Evolutionary conservation across 37 sponge, comb jelly and placozoan genomes (phyloP), one percentile per base, ranked within the genome.

Genomic region (Spongilla lacustris): DNA sequence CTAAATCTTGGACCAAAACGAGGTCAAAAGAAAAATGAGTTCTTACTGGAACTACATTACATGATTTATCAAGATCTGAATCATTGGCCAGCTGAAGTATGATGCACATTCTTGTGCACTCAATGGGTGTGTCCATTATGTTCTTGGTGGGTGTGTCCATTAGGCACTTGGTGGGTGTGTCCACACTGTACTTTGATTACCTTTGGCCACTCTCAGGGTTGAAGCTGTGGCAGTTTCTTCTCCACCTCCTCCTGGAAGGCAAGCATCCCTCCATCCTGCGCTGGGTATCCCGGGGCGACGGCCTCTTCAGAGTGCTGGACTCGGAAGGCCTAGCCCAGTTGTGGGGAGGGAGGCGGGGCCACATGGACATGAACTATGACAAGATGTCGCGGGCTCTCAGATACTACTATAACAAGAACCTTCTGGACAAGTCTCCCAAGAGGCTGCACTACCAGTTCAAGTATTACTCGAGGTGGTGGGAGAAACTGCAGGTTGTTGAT

Each of bases 171-270:
- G n/a, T n/a, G n/a, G n/a, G n/a, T n/a, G n/a, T n/a, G n/a, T n/a
- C n/a, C n/a, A n/a, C n/a, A n/a, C n/a, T n/a, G n/a, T n/a, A n/a
- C n/a, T n/a, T n/a, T n/a, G n/a, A n/a, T n/a, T n/a, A n/a, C n/a
- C n/a, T n/a, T n/a, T n/a, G n/a, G n/a, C n/a, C n/a, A 8, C 30
- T 35, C 36, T 28, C 37, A 76, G 77, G 77, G 26, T 36, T 85
- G 49, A 68, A 85, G 29, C 71, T 85, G n/a, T 85, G 85, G 85
- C 70, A 85, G 70, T 85, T 85, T 67, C 50, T 85, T 0, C 78
- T 85, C 11, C 37, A 32, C 5, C 78, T 85, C 2, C 78, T 85
- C 25, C 38, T 32, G 25, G 36, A 77, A 27, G 50, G 33, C 35
- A 36, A 48, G 21, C 68, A 77, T 41, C 27, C 32, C 24, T 34